These are phyloP conservation scores for Mellivora capensis DNA, from an alignment of 2,113 vertebrate species.

Conservation along the genomic window DNA sequence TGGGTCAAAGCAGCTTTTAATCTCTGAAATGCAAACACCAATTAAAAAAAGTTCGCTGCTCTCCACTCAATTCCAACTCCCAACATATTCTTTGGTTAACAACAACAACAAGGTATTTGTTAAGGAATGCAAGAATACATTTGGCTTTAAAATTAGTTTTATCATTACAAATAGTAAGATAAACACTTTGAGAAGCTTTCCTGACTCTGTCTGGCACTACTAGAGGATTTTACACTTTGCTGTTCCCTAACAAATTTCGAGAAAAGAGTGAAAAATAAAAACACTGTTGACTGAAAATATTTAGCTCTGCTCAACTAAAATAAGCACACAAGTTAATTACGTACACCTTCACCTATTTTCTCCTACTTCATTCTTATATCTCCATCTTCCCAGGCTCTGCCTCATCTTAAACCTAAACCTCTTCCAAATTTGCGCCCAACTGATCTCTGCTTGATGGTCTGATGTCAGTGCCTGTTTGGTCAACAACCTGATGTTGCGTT, in stretches of 20 bases:
- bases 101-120: not conserved
- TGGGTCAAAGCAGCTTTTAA: conserved; percentile 94
- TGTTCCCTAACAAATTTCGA: not conserved
- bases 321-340: not conserved
- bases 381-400: not conserved
- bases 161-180: not conserved
- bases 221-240: not conserved
- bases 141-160: conserved; percentile 10
- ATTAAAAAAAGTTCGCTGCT: not conserved
- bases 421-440: not conserved
- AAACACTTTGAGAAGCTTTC: conserved; percentile 24
- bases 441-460: not conserved
- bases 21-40: conserved; percentile 83
- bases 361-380: not conserved
- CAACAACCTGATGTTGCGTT: not conserved
- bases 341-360: not conserved
- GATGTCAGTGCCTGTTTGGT: not conserved
- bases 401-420: not conserved
- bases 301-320: not conserved
- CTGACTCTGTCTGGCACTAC: not conserved
- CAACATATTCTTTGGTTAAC: not conserved
- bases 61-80: not conserved
- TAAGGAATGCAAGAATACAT: conserved; percentile 17
- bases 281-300: not conserved
- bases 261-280: conserved; percentile 18